Evolutionary conservation across 2,797 vertebrate species (phyloP), one percentile per base, ranked within the genome.

Genomic region (Lepus townsendii): DNA sequence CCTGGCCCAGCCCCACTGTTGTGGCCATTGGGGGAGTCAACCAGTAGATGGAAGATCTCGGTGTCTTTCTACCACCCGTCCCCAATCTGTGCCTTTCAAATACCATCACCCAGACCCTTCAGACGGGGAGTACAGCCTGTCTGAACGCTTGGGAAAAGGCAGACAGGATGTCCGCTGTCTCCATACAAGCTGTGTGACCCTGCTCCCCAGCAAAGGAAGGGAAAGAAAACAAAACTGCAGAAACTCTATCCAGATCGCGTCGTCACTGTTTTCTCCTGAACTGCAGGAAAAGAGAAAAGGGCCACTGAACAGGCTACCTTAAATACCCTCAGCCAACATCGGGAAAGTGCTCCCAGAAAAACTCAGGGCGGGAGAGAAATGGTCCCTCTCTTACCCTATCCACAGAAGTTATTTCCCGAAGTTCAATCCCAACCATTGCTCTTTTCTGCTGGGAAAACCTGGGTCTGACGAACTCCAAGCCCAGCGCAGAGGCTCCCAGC

Each of bases 101-200:
- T 8, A 47, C 42, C 26, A 77, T 90, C 90, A 89, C 26, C 3
- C 88, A 71, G 90, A 83, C 88, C 47, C 66, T 88, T 86, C 68
- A 72, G 57, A 80, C 4, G 30, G 26, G 20, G 6, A 63, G 75
- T 2, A 20, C 0, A 2, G 88, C 52, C 47, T 27, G n/a, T 85
- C 27, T 89, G 79, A 80, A 52, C 50, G 38, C 12, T 27, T 30
- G 71, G 17, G 73, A 72, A 66, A 78, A 73, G 62, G 47, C 63
- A 60, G 72, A 26, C 38, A n/a, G 57, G n/a, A 22, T 35, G 12
- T 16, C 14, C 42, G 62, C 66, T 32, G 11, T 68, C 35, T 16
- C 54, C 54, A 57, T 60, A 6, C 26, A 27, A 47, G 22, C 0
- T 6, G 76, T 26, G 22, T 7, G 32, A 17, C 30, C 60, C 52